These are phyloP conservation scores for Alces alces DNA, from an alignment of 2,113 vertebrate species.

Conservation along the genomic window DNA sequence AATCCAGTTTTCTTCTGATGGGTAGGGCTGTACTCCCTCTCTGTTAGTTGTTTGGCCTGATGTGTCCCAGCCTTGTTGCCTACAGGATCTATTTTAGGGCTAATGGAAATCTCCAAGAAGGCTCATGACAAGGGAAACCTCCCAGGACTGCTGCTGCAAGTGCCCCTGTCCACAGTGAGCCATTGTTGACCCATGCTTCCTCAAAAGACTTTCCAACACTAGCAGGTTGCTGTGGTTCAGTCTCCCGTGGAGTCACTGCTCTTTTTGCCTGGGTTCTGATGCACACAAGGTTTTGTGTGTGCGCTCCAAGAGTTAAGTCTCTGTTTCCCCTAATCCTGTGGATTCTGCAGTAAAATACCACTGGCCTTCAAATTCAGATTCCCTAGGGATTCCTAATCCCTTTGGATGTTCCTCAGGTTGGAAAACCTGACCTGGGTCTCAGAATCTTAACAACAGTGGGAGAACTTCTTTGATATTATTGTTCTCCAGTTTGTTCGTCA, in stretches of 20 bases:
- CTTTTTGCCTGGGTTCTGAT: neutral
- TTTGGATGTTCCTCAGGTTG: neutral
- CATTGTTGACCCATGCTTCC: neutral
- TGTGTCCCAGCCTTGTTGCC: neutral
- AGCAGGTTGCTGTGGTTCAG: neutral
- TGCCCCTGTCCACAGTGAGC: neutral
- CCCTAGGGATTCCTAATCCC: neutral
- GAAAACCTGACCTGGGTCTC: neutral
- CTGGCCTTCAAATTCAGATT: neutral
- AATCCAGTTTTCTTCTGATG: neutral
- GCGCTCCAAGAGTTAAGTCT: neutral
- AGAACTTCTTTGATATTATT: neutral
- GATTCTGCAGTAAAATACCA: neutral
- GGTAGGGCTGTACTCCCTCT: neutral
- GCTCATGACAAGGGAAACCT: neutral
- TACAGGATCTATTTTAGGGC: neutral
- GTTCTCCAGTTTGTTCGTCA: neutral
- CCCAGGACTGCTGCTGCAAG: neutral
- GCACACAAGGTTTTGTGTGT: neutral
- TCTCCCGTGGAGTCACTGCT: neutral
- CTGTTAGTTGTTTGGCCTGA: neutral
- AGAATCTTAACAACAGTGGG: neutral
- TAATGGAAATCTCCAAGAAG: neutral
- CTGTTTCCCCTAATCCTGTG: neutral
- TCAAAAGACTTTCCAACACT: neutral